Conservation (phyloP, 2,888 invertebrate species). For the Tupiocoris notatus region DNA sequence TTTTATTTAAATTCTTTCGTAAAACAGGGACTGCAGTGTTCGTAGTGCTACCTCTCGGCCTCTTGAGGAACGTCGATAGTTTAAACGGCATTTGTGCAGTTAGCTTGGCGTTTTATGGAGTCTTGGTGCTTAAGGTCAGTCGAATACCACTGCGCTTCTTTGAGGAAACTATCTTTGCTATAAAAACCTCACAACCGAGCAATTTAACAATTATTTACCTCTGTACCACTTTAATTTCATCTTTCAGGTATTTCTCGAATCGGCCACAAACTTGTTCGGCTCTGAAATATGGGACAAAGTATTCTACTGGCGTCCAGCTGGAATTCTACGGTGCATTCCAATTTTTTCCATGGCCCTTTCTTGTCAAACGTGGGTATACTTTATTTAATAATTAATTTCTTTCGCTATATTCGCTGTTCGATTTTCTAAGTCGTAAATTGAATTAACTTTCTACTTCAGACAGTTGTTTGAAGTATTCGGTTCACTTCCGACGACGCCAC, state of each 20-base stretch:
- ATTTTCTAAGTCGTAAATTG: too few species aligned
- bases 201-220: background rate
- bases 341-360: constrained; percentile 96
- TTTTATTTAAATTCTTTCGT: too few species aligned
- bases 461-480: constrained; percentile 93
- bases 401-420: too few species aligned
- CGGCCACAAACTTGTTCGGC: constrained; percentile 69
- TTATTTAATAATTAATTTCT: too few species aligned
- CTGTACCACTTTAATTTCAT: background rate
- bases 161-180: too few species aligned
- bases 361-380: constrained; percentile 81
- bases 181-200: too few species aligned
- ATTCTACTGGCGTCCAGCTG: constrained; percentile 78
- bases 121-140: constrained; percentile 78
- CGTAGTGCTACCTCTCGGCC: constrained; percentile 84
- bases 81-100: constrained; percentile 82
- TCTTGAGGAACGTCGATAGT: constrained; percentile 86
- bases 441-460: constrained; percentile 59
- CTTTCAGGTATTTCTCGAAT: constrained; percentile 74
- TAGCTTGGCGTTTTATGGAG: constrained; percentile 87
- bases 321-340: constrained; percentile 86
- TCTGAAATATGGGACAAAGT: constrained; percentile 73
- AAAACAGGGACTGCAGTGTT: constrained; percentile 67
- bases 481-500: constrained; percentile 78
- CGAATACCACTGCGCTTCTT: too few species aligned